Evolutionary conservation across 2,888 invertebrate genomes (phyloP).

Genomic region (Patella ulyssiponensis): DNA sequence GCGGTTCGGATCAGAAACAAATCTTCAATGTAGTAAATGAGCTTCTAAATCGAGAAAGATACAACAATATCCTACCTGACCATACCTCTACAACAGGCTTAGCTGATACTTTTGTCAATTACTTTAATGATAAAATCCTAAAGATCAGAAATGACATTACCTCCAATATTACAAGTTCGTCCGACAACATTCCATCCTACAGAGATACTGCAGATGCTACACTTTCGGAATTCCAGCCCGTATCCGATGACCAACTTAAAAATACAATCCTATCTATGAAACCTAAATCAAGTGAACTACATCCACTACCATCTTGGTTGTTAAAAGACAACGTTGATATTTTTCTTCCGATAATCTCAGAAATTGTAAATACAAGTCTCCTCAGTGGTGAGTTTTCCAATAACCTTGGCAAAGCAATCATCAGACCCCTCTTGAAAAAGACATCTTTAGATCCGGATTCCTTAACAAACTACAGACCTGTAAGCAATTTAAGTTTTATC

Average conservation of each 20-base stretch:
- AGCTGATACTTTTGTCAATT: background rate
- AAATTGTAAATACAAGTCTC: conserved; percentile 8
- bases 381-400: background rate
- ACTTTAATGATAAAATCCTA: background rate
- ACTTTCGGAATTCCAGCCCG: background rate
- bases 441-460: background rate
- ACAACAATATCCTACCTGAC: background rate
- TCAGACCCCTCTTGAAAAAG: conserved; percentile 2
- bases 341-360: conserved; percentile 1
- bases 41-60: background rate
- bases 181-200: background rate
- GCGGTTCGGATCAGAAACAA: too few relatives aligned
- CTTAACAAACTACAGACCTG: background rate
- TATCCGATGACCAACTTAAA: background rate
- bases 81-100: background rate
- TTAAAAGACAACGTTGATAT: conserved; percentile 9
- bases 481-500: too few relatives aligned
- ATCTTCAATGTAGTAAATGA: conserved; percentile 4
- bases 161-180: background rate
- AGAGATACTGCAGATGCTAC: background rate
- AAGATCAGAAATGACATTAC: background rate
- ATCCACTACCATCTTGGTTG: conserved; percentile 20
- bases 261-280: background rate
- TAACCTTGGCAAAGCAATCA: background rate
- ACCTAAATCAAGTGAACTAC: background rate